Evolutionary conservation across 2,113 vertebrate genomes (phyloP), one percentile per base, ranked within the genome.

Genomic region (Lycaon pictus): DNA sequence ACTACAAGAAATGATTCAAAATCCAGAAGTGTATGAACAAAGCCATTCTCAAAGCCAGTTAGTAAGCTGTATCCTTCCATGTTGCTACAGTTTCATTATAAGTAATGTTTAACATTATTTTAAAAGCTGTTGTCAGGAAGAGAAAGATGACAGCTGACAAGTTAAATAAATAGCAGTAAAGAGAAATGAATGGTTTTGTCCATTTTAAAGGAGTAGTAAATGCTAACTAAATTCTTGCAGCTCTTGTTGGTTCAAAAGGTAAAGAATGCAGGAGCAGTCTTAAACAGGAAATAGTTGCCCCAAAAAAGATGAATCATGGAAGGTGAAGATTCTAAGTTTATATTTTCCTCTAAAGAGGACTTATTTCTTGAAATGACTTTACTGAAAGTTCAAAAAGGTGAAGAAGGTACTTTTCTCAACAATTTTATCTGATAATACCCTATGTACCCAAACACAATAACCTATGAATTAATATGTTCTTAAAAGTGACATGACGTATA

Each of bases 341-440:
- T 53, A 1, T 32, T 60, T 27, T 35, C 60, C 55, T 71, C 15
- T 58, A 81, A 93, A 65, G 23, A 76, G 10, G 32, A 48, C 25
- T 56, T 25, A 62, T 86, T 95, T 79, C 55, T 80, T 94, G 15
- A 95, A 20, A 79, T 72, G 88, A 85, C 9, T 65, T 92, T 74
- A 63, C 23, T 90, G 58, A 92, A 92, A 92, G 58, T 69, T 2
- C 56, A 17, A 72, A 76, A 88, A 97, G 6, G 22, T 37, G 2
- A 74, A 80, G 2, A 74, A 80, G 69, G 15, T 51, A 79, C 15
- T 51, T 80, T 12, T 65, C 25, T 93, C 43, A 95, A n/a, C 3
- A 15, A 77, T 81, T 76, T 87, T 71, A 74, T 76, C 25, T 55
- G 37, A n/a, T 43, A 94, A 62, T 58, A 89, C 67, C 25, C 11